Conservation (phyloP, 2,797 vertebrate species). For the Gadopsis bispinosus region DNA sequence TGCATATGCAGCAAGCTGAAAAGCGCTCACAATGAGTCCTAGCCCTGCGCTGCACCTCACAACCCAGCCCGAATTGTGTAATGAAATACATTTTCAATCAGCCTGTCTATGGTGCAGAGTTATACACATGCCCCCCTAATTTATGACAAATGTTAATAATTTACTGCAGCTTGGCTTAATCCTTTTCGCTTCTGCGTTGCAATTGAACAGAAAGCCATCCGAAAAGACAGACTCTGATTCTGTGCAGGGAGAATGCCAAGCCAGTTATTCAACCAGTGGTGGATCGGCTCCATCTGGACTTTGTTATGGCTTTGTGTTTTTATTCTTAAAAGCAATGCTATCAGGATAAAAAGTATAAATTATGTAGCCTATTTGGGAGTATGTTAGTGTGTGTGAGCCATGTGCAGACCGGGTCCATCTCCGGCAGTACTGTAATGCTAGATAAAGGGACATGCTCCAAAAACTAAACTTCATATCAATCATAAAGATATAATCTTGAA, state of each 20-base stretch:
- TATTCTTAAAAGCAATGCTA: slow-evolving; percentile 70
- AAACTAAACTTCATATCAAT: background rate
- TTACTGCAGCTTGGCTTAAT: slow-evolving; percentile 70
- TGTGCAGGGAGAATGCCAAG: slow-evolving; percentile 54
- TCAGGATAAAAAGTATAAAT: slow-evolving; percentile 72
- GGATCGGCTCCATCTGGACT: slow-evolving; percentile 78
- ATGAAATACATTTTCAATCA: slow-evolving; percentile 72
- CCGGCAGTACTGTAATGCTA: slow-evolving; percentile 15
- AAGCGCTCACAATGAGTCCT: slow-evolving; percentile 45
- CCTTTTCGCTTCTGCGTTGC: slow-evolving; percentile 66
- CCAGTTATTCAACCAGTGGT: slow-evolving; percentile 63
- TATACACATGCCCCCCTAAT: slow-evolving; percentile 66
- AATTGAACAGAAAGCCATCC: slow-evolving; percentile 60
- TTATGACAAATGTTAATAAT: slow-evolving; percentile 78
- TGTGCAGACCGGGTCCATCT: slow-evolving; percentile 29
- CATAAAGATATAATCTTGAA: background rate
- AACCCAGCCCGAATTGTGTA: slow-evolving; percentile 48
- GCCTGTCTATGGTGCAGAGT: slow-evolving; percentile 50
- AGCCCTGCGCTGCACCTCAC: slow-evolving; percentile 61
- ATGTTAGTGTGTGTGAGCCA: slow-evolving; percentile 56
- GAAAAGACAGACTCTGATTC: slow-evolving; percentile 62
- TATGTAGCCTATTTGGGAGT: slow-evolving; percentile 61
- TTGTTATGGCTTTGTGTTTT: slow-evolving; percentile 72
- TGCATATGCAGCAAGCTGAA: slow-evolving; percentile 73
- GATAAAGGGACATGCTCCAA: background rate